Percentiles rank a stretch among this genome's conserved stretches.
Conservation (phyloP, 2,113 vertebrate species). For the Trematomus loennbergii region DNA sequence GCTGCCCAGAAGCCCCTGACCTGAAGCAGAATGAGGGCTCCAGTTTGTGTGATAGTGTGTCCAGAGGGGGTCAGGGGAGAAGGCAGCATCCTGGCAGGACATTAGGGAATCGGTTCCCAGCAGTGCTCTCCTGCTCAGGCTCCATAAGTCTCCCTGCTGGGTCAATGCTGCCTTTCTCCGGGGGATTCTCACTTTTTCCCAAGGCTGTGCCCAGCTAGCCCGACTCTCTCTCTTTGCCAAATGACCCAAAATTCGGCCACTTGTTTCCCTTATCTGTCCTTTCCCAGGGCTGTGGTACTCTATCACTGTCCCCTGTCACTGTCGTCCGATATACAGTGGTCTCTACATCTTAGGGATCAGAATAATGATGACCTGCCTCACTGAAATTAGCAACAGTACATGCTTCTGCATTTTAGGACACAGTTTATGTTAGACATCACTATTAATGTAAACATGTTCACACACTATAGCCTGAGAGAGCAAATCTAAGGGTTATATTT, state of each 20-base stretch:
- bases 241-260: slow-evolving; percentile 77
- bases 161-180: slow-evolving; percentile 66
- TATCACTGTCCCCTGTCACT: slow-evolving; percentile 61
- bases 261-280: slow-evolving; percentile 77
- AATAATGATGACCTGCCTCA: slow-evolving; percentile 40
- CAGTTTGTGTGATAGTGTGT: slow-evolving; percentile 77
- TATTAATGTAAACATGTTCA: neutral
- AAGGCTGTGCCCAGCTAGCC: slow-evolving; percentile 79
- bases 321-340: slow-evolving; percentile 48
- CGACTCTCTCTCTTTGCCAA: slow-evolving; percentile 70
- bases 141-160: slow-evolving; percentile 65
- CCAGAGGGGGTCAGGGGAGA: slow-evolving; percentile 84
- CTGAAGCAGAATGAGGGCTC: slow-evolving; percentile 92
- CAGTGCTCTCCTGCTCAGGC: slow-evolving; percentile 77
- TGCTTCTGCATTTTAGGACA: slow-evolving; percentile 5
- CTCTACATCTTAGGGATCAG: slow-evolving; percentile 37
- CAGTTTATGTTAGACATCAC: neutral
- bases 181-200: slow-evolving; percentile 79
- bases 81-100: slow-evolving; percentile 89
- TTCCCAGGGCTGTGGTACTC: slow-evolving; percentile 79
- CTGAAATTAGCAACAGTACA: slow-evolving; percentile 37
- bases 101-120: slow-evolving; percentile 92
- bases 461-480: neutral
- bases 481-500: neutral
- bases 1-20: slow-evolving; percentile 94